Base-by-base conservation (phyloP, 1,140 invertebrate genomes). In the Drosophila seguyi region DNA sequence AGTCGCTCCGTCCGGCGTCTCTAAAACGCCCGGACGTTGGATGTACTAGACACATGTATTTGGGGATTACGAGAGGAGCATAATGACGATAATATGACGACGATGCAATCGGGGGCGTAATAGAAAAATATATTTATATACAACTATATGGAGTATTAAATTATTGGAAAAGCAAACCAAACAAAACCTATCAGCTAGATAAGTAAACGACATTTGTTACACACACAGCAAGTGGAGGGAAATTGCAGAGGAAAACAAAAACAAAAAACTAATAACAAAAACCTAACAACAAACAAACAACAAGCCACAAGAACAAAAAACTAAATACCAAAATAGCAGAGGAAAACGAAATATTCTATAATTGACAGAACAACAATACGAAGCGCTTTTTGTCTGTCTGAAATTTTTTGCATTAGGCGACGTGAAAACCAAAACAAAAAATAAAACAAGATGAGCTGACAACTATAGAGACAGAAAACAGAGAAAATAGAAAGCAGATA, bases 91-190 rank as follows among this genome's bases (percentile, higher is more conserved):
- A 79, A 73, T 50, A 73, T 50, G 67, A 74, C 53, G 72, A 84
- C 66, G 69, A 78, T 80, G 69, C 79, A 85, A 82, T 72, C 66
- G 74, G 76, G 52, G 75, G 72, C 83, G 79, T 91, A 90, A 91
- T 91, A 90, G 85, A 91, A 91, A 91, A 91, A 91, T 91, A 91
- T 90, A 91, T 91, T 90, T 90, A 91, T 91, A 91, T 91, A 90
- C 81, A 91, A 90, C 72, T 88, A 88, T 79, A 78, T 82, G 73
- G 57, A 81, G 63, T 91, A 91, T 87, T 82, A 81, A 87, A 82
- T 82, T 87, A 87, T 88, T 88, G 76, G 81, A 88, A 80, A 76
- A 84, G 79, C 75, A 82, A 68, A 78, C 71, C 66, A 75, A 69
- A 60, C 42, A 72, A 81, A 75, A 88, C 86, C 84, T 87, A 87